Evolutionary conservation across 2,797 vertebrate species (phyloP).

Genomic region (Sebastes minor): DNA sequence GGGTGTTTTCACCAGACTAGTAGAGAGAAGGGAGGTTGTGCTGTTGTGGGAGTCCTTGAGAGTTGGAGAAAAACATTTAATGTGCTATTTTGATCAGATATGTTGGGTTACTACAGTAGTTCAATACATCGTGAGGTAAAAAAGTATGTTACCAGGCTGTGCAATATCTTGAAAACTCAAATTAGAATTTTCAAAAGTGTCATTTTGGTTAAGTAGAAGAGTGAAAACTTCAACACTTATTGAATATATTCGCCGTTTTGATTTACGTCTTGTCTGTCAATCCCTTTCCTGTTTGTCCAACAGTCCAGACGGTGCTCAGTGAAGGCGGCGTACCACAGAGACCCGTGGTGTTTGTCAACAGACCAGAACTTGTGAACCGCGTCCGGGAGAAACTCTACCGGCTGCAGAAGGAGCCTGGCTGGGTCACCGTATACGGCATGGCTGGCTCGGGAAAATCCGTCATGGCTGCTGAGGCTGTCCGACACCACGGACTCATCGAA

Average conservation of each 20-base stretch:
- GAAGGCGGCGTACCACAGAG: conserved; percentile 96
- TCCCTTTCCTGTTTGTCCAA: background rate
- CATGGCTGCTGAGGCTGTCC: conserved; percentile 91
- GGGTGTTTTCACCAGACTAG: background rate
- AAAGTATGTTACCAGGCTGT: background rate
- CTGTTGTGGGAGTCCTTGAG: background rate
- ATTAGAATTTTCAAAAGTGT: background rate
- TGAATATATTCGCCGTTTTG: background rate
- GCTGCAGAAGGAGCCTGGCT: conserved; percentile 86
- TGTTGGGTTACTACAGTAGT: too few relatives aligned
- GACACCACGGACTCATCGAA: conserved; percentile 87
- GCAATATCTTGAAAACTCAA: background rate
- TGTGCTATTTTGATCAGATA: background rate
- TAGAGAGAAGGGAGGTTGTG: background rate
- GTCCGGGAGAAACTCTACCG: conserved; percentile 86
- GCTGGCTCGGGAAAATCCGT: conserved; percentile 98
- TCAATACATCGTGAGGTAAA: background rate
- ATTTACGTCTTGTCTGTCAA: background rate
- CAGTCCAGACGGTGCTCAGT: conserved; percentile 84
- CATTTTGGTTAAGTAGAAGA: background rate
- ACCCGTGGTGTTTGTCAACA: conserved; percentile 92
- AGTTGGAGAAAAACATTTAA: background rate
- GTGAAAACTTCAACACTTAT: background rate
- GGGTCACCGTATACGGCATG: conserved; percentile 97
- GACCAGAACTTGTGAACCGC: conserved; percentile 83